These are phyloP conservation scores for Teleiodes luculella DNA, from an alignment of 2,888 invertebrate species.

Conservation along the genomic window DNA sequence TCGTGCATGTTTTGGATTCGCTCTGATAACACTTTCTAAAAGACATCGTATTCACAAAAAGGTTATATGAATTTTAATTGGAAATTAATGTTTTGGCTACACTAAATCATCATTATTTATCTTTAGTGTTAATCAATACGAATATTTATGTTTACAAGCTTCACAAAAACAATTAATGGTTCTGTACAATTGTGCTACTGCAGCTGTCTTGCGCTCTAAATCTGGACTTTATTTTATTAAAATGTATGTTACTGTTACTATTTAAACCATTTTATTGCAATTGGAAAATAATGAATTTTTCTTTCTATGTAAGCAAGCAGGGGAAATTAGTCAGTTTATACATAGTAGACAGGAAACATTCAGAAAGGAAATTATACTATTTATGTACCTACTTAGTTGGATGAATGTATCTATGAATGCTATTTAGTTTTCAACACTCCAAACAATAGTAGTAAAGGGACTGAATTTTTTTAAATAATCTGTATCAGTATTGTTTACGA, in stretches of 20 bases:
- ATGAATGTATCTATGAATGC: no score
- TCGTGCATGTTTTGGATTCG: constrained; percentile 15
- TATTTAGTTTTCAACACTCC: no score
- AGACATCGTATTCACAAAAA: neutral
- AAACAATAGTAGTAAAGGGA: no score
- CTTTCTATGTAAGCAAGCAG: neutral
- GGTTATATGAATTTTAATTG: constrained; percentile 4
- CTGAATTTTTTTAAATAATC: neutral
- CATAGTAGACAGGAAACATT: neutral
- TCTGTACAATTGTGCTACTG: neutral
- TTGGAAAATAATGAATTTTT: neutral
- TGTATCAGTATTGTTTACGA: neutral
- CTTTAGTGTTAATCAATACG: neutral
- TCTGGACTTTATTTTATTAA: no score
- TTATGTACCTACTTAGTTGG: no score
- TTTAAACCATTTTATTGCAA: neutral
- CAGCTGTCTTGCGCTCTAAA: neutral
- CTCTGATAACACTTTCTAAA: constrained; percentile 17
- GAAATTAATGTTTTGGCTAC: neutral
- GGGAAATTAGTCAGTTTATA: neutral
- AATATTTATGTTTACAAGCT: neutral
- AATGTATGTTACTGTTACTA: no score
- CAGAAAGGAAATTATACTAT: neutral
- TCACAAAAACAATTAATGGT: neutral
- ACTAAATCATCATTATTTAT: neutral